phyloP scores from a whole-genome alignment of 2,888 invertebrate genomes.

The Melanargia galathea region DNA sequence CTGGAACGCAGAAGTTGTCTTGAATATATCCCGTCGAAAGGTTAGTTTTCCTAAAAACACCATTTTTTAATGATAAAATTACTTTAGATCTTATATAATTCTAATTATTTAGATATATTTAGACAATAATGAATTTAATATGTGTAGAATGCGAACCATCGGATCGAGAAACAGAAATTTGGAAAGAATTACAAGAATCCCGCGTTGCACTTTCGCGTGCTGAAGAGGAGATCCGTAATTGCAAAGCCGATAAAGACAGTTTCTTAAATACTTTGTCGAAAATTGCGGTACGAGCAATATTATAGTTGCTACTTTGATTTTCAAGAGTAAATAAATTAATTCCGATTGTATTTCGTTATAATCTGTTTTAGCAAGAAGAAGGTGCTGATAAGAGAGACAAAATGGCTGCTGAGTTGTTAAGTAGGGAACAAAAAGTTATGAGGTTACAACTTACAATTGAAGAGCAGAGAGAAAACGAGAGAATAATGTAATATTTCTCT shows the following conservation, averaged over 20 bases:
- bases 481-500: conserved; percentile 58
- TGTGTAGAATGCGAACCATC: conserved; percentile 64
- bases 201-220: conserved; percentile 59
- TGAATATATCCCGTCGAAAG: conserved; percentile 68
- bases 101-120: not conserved
- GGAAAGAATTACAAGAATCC: conserved; percentile 73
- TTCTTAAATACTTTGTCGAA: conserved; percentile 72
- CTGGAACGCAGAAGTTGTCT: conserved; percentile 60
- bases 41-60: conserved; percentile 43
- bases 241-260: conserved; percentile 75
- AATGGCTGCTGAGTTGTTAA: conserved; percentile 66
- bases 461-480: conserved; percentile 63
- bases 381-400: conserved; percentile 61
- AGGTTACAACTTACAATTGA: conserved; percentile 63
- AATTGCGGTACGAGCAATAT: conserved; percentile 66
- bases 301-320: not conserved
- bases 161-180: conserved; percentile 75
- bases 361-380: conserved; percentile 62
- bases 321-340: not conserved
- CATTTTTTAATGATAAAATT: not conserved
- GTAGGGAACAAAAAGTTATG: conserved; percentile 64
- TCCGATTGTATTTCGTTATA: not conserved
- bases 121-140: not conserved
- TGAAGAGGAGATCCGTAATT: conserved; percentile 66
- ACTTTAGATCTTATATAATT: too few relatives aligned